Conservation (phyloP, 2,797 vertebrate genomes). For the Malacoraja senta region DNA sequence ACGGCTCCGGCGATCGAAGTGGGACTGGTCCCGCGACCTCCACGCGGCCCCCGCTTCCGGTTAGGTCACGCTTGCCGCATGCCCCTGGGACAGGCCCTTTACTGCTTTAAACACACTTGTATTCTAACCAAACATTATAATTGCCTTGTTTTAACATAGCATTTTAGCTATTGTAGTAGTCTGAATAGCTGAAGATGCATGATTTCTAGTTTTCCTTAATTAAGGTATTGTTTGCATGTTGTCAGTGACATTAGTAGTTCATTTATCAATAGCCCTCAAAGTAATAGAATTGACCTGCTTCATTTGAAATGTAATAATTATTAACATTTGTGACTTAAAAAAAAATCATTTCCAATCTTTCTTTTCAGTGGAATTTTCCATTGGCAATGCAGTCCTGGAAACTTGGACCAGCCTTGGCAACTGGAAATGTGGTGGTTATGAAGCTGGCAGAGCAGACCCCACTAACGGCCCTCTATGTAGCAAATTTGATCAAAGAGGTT, state of each 20-base stretch:
- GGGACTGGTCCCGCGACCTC: too few relatives aligned
- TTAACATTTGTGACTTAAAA: not conserved
- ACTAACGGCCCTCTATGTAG: slow-evolving; percentile 81
- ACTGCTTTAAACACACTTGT: not conserved
- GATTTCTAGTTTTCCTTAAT: not conserved
- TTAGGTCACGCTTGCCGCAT: too few relatives aligned
- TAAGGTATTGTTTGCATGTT: not conserved
- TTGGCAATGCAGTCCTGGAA: slow-evolving; percentile 92
- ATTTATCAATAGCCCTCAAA: not conserved
- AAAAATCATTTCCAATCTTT: not conserved
- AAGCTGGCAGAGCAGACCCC: slow-evolving; percentile 92
- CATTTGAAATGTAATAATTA: not conserved
- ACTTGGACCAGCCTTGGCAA: slow-evolving; percentile 83
- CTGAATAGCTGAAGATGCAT: not conserved
- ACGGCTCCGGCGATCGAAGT: too few relatives aligned
- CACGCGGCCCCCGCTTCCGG: too few relatives aligned
- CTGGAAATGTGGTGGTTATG: slow-evolving; percentile 92
- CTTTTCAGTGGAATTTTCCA: slow-evolving; percentile 87
- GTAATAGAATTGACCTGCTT: not conserved
- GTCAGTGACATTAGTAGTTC: not conserved
- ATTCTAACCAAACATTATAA: not conserved
- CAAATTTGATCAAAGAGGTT: slow-evolving; percentile 84
- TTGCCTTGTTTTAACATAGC: not conserved
- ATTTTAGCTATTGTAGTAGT: not conserved
- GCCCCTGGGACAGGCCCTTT: too few relatives aligned